Conservation (phyloP, 2,113 vertebrate species). For the Hoplias malabaricus region DNA sequence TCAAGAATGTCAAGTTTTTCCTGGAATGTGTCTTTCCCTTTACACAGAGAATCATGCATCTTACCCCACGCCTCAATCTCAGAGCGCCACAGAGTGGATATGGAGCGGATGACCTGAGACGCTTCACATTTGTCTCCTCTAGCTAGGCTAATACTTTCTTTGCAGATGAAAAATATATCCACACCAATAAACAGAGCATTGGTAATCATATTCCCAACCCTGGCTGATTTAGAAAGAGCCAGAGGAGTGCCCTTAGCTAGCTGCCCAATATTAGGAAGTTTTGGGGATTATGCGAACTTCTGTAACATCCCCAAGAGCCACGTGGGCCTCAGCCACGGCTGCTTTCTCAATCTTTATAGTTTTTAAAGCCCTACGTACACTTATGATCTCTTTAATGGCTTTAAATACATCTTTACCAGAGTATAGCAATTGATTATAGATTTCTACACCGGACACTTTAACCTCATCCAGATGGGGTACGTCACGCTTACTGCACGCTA, state of each 20-base stretch:
- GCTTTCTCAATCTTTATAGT: no score
- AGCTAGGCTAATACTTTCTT: slow-evolving; percentile 46
- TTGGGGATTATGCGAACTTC: no score
- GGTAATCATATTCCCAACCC: no score
- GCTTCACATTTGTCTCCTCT: slow-evolving; percentile 45
- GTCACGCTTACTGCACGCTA: neutral
- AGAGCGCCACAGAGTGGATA: slow-evolving; percentile 37
- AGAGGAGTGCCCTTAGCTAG: no score
- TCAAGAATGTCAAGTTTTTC: slow-evolving; percentile 27
- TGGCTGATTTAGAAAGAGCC: no score
- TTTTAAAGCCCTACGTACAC: slow-evolving; percentile 15
- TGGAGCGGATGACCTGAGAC: slow-evolving; percentile 44
- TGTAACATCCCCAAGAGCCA: no score
- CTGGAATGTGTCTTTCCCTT: slow-evolving; percentile 27
- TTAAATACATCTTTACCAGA: slow-evolving; percentile 1
- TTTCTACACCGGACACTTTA: no score
- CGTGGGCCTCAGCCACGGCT: no score
- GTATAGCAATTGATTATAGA: no score
- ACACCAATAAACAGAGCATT: slow-evolving; percentile 48
- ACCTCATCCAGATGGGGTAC: slow-evolving; percentile 15
- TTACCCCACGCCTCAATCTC: slow-evolving; percentile 47
- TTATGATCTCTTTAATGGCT: neutral
- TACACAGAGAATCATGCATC: slow-evolving; percentile 38
- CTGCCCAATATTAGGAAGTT: no score
- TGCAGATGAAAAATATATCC: slow-evolving; percentile 51